Percentiles rank a stretch among this genome's conserved stretches.
These are phyloP conservation scores for Bimastos eiseni DNA, from an alignment of 2,888 invertebrate genomes.

Conservation along the genomic window DNA sequence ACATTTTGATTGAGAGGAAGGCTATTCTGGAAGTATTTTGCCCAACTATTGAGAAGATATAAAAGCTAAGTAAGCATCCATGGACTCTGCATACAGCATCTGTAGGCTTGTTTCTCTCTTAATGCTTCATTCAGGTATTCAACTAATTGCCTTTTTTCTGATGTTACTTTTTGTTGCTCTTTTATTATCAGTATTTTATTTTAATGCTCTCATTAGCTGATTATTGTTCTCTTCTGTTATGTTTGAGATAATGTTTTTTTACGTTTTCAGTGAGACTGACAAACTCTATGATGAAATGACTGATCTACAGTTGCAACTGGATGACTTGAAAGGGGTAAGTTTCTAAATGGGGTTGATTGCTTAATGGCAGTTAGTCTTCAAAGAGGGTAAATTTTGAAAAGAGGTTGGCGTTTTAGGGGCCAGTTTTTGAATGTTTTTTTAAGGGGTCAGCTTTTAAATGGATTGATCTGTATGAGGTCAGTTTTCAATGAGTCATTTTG, in stretches of 20 bases:
- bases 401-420: neutral
- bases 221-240: neutral
- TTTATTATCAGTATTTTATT: neutral
- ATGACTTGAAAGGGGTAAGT: conserved; percentile 37
- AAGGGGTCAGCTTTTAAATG: neutral
- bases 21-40: too few relatives aligned
- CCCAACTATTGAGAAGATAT: too few relatives aligned
- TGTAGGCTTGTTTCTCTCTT: too few relatives aligned
- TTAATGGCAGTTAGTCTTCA: too few relatives aligned
- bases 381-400: neutral
- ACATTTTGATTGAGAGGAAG: too few relatives aligned
- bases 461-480: too few relatives aligned
- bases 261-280: conserved; percentile 53
- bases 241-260: neutral
- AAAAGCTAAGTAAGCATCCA: too few relatives aligned
- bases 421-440: neutral
- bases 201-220: neutral
- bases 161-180: neutral
- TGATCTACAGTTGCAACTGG: conserved; percentile 53
- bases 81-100: too few relatives aligned
- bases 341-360: neutral
- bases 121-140: too few relatives aligned
- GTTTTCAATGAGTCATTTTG: too few relatives aligned
- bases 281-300: conserved; percentile 47
- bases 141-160: neutral